A percentile compares a stretch with the other conserved stretches of the same genome.
Evolutionary conservation across 2,888 invertebrate species (phyloP).

Genomic region (Dromius quadrimaculatus): DNA sequence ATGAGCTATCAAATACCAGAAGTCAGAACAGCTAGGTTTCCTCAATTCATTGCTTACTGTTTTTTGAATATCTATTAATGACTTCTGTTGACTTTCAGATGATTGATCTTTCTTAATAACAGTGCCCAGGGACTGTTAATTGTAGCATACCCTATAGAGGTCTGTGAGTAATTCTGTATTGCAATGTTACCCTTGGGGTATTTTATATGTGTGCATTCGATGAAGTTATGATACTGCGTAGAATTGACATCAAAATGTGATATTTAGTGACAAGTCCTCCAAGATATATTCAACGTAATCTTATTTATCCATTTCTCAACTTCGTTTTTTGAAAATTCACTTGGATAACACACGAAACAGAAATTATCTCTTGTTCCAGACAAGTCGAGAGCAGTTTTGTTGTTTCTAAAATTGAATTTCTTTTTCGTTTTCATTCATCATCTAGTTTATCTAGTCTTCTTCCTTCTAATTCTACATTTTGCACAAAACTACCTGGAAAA

Average conservation of each 20-base stretch:
- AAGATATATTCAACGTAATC: no score
- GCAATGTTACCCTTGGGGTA: no score
- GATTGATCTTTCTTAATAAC: conserved; percentile 26
- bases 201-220: no score
- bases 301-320: conserved; percentile 10
- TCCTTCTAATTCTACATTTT: conserved; percentile 21
- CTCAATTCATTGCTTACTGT: conserved; percentile 42
- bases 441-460: conserved; percentile 17
- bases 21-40: conserved; percentile 38
- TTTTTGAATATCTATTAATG: conserved; percentile 45
- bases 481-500: background rate
- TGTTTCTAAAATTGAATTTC: conserved; percentile 11
- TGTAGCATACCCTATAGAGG: no score
- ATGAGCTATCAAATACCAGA: no score
- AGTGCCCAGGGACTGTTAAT: no score
- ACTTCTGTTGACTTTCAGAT: background rate
- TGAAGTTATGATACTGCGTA: no score
- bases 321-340: conserved; percentile 2
- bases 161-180: no score
- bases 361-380: conserved; percentile 12
- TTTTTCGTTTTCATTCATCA: conserved; percentile 26
- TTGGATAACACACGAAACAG: conserved; percentile 6
- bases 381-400: conserved; percentile 10
- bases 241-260: no score
- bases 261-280: no score